These are phyloP conservation scores for Phataginus tetradactyla DNA, from an alignment of 2,797 vertebrate species.

Conservation along the genomic window DNA sequence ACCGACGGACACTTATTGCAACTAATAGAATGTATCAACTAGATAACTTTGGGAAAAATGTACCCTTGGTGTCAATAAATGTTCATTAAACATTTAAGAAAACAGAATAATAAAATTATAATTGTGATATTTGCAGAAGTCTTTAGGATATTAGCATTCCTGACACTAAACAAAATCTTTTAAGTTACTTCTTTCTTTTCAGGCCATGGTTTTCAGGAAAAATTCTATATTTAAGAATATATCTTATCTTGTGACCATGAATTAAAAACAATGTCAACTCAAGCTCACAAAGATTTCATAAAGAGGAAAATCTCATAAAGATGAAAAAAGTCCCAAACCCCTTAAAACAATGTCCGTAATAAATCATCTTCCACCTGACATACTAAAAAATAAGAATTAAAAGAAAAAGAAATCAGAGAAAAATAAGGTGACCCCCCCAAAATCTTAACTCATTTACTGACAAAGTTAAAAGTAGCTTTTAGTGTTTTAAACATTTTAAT, in stretches of 20 bases:
- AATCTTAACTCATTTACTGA: neutral
- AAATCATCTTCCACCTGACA: neutral
- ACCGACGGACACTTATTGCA: neutral
- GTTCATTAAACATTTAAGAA: neutral
- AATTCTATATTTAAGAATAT: slow-evolving; percentile 5
- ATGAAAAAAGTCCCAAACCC: neutral
- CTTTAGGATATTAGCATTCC: neutral
- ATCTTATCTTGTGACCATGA: neutral
- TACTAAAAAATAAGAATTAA: neutral
- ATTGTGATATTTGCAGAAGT: neutral
- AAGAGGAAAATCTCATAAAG: neutral
- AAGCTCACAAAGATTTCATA: neutral
- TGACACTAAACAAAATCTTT: neutral
- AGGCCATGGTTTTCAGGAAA: neutral
- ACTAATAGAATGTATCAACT: neutral
- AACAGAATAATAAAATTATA: slow-evolving; percentile 1
- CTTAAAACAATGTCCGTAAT: neutral
- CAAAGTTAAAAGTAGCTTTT: neutral
- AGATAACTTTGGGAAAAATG: neutral
- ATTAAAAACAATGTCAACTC: slow-evolving; percentile 38
- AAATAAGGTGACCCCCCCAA: neutral
- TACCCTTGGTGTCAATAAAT: neutral
- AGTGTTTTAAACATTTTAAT: neutral
- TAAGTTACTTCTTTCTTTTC: slow-evolving; percentile 30
- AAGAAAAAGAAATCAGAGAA: neutral